Base-by-base conservation (phyloP, 2,797 vertebrate genomes). In the Thamnophis elegans region DNA sequence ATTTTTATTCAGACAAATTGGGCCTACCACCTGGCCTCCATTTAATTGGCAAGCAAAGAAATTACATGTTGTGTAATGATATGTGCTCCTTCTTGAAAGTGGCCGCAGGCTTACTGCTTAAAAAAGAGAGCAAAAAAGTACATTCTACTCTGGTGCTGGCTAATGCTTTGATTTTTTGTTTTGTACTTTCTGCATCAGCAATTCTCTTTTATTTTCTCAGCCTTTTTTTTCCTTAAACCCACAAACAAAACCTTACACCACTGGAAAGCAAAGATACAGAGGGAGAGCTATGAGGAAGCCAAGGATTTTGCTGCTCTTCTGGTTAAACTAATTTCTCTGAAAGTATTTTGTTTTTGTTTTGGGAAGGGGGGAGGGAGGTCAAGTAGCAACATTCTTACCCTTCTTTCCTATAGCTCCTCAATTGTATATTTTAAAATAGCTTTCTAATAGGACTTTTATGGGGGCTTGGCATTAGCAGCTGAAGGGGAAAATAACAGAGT, bases 11-110 rank as follows among this genome's bases (percentile, higher is more conserved):
- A 95, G 59, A 96, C 95, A 92, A 55, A 55, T 58, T 25, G 82
- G 94, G 90, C 94, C 88, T 95, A 93, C 62, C 93, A 91, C 93
- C 94, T 91, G 88, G 91, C 32, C 10, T 94, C 62, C 90, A 94
- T 92, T 91, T 94, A 97, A 96, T 88, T 94, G 87, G 58, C 90
- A 96, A 94, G 54, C 94, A 95, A 94, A 93, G 88, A 95, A 97
- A 97, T 97, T 95, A 47, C 32, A 94, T 91, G 89, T 90, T 97
- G 91, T 94, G 89, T 95, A 96, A 97, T 96, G 87, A 93, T 90
- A 93, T 91, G 90, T 93, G 96, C 94, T 91, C 62, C 89, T 96
- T 68, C 94, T 95, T 96, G 42, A 78, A 95, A 96, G 93, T 90
- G 20, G 47, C 90, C 32, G n/a, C 92, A 95, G 95, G 89, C 88